phyloP scores from a whole-genome alignment of 2,797 vertebrate genomes.

The Phalanger gymnotis region DNA sequence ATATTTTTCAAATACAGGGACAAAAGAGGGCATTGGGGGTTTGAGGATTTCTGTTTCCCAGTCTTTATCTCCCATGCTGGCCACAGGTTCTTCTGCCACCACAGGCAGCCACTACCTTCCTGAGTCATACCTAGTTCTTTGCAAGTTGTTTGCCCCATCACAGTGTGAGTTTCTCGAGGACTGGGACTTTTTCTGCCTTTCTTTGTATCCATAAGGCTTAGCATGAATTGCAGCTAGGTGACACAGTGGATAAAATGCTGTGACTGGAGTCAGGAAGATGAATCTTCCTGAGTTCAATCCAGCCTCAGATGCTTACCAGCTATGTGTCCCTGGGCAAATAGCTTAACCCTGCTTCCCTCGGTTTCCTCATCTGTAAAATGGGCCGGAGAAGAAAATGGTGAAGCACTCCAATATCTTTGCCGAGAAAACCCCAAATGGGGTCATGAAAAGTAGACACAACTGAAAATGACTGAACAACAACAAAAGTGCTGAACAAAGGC shows the following conservation, averaged over 20 bases:
- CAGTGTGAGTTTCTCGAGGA: neutral
- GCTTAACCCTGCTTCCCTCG: neutral
- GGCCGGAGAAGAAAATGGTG: neutral
- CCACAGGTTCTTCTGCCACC: neutral
- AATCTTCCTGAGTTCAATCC: neutral
- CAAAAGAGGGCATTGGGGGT: neutral
- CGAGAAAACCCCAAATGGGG: neutral
- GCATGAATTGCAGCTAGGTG: neutral
- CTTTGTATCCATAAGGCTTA: neutral
- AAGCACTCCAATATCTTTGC: neutral
- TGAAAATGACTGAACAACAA: neutral
- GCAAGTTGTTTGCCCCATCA: neutral
- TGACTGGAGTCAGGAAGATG: neutral
- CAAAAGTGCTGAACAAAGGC: neutral
- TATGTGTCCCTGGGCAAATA: neutral
- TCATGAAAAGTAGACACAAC: neutral
- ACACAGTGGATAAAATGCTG: neutral
- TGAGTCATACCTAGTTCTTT: neutral
- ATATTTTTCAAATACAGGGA: constrained; percentile 59
- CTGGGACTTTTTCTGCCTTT: neutral
- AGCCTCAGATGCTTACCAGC: neutral
- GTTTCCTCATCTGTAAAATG: neutral
- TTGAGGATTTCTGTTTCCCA: neutral
- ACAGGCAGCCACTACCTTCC: neutral
- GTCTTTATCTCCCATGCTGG: neutral